Percentiles rank a stretch among this genome's conserved stretches.
These are phyloP conservation scores for Nothura maculosa DNA, from an alignment of 2,797 vertebrate genomes.

Conservation along the genomic window DNA sequence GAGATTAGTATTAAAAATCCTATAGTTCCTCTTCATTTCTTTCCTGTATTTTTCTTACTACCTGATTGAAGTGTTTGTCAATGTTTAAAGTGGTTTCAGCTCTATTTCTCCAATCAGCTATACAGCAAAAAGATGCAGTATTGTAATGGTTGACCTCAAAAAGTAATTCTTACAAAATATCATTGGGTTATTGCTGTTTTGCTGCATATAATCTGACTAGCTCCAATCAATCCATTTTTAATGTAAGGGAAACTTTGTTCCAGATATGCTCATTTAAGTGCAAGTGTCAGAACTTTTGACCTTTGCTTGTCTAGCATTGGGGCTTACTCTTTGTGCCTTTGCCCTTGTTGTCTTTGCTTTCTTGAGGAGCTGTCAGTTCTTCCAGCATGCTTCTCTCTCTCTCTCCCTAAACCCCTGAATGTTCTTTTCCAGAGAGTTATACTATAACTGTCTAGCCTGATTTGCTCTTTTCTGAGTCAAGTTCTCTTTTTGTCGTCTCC, in stretches of 20 bases:
- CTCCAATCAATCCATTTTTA: constrained; percentile 50
- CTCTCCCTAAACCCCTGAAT: constrained; percentile 12
- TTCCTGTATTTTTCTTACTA: not conserved
- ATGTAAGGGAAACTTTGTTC: constrained; percentile 48
- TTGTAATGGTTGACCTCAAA: constrained; percentile 22
- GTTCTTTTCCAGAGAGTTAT: constrained; percentile 14
- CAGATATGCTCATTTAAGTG: constrained; percentile 40
- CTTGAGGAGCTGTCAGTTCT: constrained; percentile 27
- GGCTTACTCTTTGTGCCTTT: constrained; percentile 11
- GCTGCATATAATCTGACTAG: constrained; percentile 24
- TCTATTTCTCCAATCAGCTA: not conserved
- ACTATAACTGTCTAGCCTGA: not conserved
- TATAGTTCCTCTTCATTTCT: not conserved
- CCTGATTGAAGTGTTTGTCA: not conserved
- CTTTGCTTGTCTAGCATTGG: constrained; percentile 28
- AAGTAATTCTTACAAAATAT: constrained; percentile 38
- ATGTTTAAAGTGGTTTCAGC: not conserved
- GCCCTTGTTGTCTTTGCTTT: constrained; percentile 16
- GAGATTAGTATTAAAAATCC: not conserved
- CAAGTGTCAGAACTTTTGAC: constrained; percentile 27
- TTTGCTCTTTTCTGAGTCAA: constrained; percentile 27
- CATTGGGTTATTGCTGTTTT: not conserved
- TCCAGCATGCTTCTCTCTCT: not conserved
- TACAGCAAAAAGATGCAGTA: not conserved
- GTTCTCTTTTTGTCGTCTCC: not conserved